Base-by-base conservation (phyloP, 2,888 invertebrate species). In the Plagodis dolabraria region DNA sequence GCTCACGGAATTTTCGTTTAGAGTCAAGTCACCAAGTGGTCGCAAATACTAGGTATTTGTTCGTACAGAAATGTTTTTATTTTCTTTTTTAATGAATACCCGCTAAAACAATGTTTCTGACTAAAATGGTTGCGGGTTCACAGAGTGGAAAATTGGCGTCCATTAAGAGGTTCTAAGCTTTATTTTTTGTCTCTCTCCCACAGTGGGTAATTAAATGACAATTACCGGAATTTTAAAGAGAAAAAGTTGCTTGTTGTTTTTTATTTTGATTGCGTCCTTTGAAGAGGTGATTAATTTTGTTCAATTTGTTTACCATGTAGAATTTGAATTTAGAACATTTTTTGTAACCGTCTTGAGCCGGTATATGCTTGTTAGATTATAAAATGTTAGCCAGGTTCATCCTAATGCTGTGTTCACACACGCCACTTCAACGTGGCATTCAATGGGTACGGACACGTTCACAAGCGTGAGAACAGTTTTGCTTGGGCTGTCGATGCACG, bases 201-300 rank as follows among this genome's bases (percentile, higher is more conserved):
- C 77, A 65, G 76, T 76, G 75, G 83, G 89, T 87, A 89, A 89
- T 89, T 89, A 89, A 89, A 89, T 83, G 87, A 86, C 86, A 88
- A 89, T 89, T 87, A 89, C 86, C 79, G 71, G 76, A 81, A 79
- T 83, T 80, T 74, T 73, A 65, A 73, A 74, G 10, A 71, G 71
- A 75, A 68, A 71, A 76, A 74, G 67, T 65, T 71, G 68, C 67
- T 67, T 71, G 74, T 66, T 67, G 67, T 64, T 68, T 60, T 54
- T 54, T 46, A 57, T 53, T 72, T 54, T 54, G 50, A 57, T 49
- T 72, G 67, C 61, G 58, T 63, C 67, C 75, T 77, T 77, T 75
- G 74, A 73, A 70, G 71, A 58, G 42, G 53, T 63, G 64, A 69
- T 67, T 65, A 65, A 68, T 69, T 67, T 57, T 53, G 59, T 65